phyloP scores from a whole-genome alignment of 2,888 invertebrate genomes.

The Agriopis aurantiaria region DNA sequence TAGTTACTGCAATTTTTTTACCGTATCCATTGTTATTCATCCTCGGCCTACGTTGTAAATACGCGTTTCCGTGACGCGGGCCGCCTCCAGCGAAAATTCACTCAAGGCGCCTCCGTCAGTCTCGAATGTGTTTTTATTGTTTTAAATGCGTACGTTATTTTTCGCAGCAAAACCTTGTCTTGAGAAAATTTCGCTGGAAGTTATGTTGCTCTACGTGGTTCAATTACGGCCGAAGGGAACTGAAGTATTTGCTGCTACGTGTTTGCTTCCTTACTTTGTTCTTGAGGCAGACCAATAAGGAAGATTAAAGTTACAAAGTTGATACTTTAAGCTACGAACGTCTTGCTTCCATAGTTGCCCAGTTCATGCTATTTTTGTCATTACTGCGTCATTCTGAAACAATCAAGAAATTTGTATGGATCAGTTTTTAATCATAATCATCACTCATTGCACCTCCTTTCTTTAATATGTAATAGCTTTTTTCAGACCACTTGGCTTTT shows the following conservation, averaged over 20 bases:
- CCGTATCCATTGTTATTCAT: conserved; percentile 53
- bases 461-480: no score
- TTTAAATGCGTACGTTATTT: conserved; percentile 80
- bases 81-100: conserved; percentile 71
- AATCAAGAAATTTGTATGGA: no score
- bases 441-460: no score
- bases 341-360: not conserved
- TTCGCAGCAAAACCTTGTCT: conserved; percentile 65
- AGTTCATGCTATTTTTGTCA: not conserved
- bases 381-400: not conserved
- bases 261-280: conserved; percentile 47
- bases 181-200: conserved; percentile 66
- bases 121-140: conserved; percentile 79
- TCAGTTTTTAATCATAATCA: no score
- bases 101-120: conserved; percentile 71
- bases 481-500: no score
- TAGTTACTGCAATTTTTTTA: conserved; percentile 13
- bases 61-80: conserved; percentile 53
- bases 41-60: conserved; percentile 48
- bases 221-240: conserved; percentile 64
- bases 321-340: not conserved
- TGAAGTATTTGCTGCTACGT: conserved; percentile 50
- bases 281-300: conserved; percentile 36
- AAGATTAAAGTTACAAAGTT: conserved; percentile 29
- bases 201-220: conserved; percentile 68